Evolutionary conservation across 2,888 invertebrate genomes (phyloP).

Genomic region (Orchesellides sinensis): DNA sequence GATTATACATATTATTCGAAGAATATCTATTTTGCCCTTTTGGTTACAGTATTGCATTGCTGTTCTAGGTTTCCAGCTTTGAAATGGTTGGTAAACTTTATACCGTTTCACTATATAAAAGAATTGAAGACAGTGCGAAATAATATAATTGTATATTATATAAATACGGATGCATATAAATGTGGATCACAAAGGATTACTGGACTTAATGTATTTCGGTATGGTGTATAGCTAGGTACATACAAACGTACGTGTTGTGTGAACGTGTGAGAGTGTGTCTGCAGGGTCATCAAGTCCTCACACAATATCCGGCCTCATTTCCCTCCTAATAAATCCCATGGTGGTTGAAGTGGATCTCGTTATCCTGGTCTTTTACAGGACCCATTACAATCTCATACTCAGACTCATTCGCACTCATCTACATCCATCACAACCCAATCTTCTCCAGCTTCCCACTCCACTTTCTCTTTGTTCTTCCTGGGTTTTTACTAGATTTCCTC

Average conservation of each 20-base stretch:
- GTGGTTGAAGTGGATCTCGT: conserved; percentile 61
- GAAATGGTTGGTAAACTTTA: too few relatives aligned
- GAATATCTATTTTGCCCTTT: too few relatives aligned
- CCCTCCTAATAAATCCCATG: conserved; percentile 67
- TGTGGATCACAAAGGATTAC: too few relatives aligned
- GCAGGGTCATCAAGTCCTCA: conserved; percentile 62
- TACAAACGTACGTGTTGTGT: conserved; percentile 25
- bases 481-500: neutral
- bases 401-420: conserved; percentile 66
- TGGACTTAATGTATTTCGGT: neutral
- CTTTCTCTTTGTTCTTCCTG: neutral
- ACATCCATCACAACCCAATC: conserved; percentile 64
- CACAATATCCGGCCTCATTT: conserved; percentile 70
- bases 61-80: too few relatives aligned
- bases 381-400: conserved; percentile 69
- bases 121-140: too few relatives aligned
- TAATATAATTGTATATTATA: too few relatives aligned
- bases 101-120: too few relatives aligned
- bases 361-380: conserved; percentile 64
- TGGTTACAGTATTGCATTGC: too few relatives aligned
- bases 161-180: too few relatives aligned
- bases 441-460: conserved; percentile 33
- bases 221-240: neutral
- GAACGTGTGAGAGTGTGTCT: conserved; percentile 61
- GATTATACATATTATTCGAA: too few relatives aligned